Percentiles rank a stretch among this genome's conserved stretches.
These are phyloP conservation scores for Sebastes ruberrimus DNA, from an alignment of 2,797 vertebrate species.

Conservation along the genomic window DNA sequence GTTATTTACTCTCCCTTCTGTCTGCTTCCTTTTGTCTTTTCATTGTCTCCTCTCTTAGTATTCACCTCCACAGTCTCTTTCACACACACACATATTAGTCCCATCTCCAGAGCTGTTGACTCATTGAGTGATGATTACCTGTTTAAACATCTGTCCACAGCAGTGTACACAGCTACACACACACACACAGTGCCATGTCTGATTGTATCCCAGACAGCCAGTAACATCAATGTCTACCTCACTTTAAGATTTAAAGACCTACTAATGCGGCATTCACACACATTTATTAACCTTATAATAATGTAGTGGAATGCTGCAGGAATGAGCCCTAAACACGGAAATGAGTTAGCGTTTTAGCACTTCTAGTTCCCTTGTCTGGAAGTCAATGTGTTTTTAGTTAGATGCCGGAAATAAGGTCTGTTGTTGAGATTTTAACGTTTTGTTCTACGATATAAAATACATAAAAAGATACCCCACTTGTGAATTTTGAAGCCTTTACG, in stretches of 20 bases:
- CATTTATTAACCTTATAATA: neutral
- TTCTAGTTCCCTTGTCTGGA: too few relatives aligned
- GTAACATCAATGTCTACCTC: neutral
- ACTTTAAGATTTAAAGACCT: neutral
- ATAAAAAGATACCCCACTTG: too few relatives aligned
- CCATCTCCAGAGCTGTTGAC: constrained; percentile 64
- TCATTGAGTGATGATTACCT: constrained; percentile 67
- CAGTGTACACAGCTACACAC: constrained; percentile 20
- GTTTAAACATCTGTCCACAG: constrained; percentile 67
- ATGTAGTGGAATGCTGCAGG: neutral
- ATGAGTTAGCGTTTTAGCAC: too few relatives aligned
- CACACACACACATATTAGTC: constrained; percentile 28
- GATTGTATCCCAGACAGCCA: constrained; percentile 10
- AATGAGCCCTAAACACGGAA: too few relatives aligned
- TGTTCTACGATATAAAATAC: too few relatives aligned
- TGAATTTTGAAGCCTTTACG: accelerated
- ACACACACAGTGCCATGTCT: neutral
- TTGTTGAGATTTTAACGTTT: too few relatives aligned
- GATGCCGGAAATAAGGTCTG: too few relatives aligned
- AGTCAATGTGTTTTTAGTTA: too few relatives aligned
- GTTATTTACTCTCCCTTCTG: constrained; percentile 41
- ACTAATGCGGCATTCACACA: neutral
- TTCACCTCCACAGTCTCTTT: constrained; percentile 51
- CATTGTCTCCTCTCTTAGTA: constrained; percentile 34
- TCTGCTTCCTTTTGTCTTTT: constrained; percentile 33